A percentile compares a stretch with the other conserved stretches of the same genome.
Evolutionary conservation across 2,888 invertebrate genomes (phyloP).

Genomic region (Xestia sexstrigata): DNA sequence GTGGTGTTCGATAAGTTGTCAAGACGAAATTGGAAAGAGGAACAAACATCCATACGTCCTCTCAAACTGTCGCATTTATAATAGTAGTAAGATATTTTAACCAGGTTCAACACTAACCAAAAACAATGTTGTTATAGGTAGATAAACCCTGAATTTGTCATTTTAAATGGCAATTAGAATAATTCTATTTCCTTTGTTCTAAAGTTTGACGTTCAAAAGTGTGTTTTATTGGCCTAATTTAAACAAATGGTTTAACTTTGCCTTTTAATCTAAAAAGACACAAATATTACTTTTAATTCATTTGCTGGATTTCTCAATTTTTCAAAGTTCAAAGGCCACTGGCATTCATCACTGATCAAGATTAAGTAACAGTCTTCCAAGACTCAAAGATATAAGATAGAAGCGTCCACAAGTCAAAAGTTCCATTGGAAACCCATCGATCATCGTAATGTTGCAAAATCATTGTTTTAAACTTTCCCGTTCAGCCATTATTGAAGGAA

Average conservation of each 20-base stretch:
- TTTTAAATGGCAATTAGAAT: not conserved
- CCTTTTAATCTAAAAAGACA: not conserved
- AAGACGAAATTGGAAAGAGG: too few relatives aligned
- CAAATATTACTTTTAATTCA: not conserved
- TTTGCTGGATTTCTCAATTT: not conserved
- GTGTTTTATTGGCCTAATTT: not conserved
- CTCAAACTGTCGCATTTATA: too few relatives aligned
- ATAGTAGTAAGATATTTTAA: too few relatives aligned
- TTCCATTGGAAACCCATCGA: constrained; percentile 69
- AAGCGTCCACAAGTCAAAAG: constrained; percentile 47
- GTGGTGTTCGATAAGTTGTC: too few relatives aligned
- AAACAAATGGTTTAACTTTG: too few relatives aligned
- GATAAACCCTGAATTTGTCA: not conserved
- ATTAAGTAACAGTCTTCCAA: constrained; percentile 41
- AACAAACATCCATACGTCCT: too few relatives aligned
- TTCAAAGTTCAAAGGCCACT: not conserved
- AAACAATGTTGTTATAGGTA: not conserved
- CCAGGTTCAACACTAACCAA: too few relatives aligned
- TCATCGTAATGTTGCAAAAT: constrained; percentile 73
- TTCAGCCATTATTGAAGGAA: constrained; percentile 59
- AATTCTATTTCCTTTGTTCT: not conserved
- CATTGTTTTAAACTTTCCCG: constrained; percentile 75
- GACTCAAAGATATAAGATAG: constrained; percentile 35
- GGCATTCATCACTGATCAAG: constrained; percentile 14
- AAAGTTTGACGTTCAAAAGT: not conserved